These are phyloP conservation scores for Eulimnadia texana DNA, from an alignment of 1,140 invertebrate species.

Conservation along the genomic window DNA sequence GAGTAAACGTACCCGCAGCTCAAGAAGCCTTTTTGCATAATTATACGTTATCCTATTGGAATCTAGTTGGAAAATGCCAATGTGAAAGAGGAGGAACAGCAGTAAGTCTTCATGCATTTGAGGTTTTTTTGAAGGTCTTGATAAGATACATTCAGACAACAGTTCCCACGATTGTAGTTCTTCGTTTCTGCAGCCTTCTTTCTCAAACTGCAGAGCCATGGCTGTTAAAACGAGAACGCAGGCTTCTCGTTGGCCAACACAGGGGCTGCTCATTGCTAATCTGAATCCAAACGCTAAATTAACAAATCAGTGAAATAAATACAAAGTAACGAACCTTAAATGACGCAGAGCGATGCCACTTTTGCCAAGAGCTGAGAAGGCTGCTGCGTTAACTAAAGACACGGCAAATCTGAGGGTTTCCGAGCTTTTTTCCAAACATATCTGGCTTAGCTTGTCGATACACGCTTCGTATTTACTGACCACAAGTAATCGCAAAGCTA, in stretches of 20 bases:
- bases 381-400: background rate
- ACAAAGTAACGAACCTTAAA: background rate
- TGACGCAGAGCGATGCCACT: background rate
- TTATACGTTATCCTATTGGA: background rate
- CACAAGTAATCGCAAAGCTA: background rate
- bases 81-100: background rate
- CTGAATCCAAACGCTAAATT: background rate
- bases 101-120: background rate
- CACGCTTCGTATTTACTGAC: background rate
- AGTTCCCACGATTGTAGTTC: background rate
- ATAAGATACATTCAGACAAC: background rate
- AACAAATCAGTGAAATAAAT: background rate
- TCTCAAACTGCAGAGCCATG: background rate
- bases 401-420: background rate
- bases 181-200: background rate
- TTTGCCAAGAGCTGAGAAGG: background rate
- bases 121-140: background rate
- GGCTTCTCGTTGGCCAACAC: background rate
- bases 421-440: background rate
- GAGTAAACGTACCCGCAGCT: background rate
- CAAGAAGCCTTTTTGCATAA: background rate
- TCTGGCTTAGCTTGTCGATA: background rate
- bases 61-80: background rate
- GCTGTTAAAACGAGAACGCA: background rate
- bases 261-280: background rate